phyloP scores from a whole-genome alignment of 2,888 invertebrate genomes.

The Pheosia gnoma region DNA sequence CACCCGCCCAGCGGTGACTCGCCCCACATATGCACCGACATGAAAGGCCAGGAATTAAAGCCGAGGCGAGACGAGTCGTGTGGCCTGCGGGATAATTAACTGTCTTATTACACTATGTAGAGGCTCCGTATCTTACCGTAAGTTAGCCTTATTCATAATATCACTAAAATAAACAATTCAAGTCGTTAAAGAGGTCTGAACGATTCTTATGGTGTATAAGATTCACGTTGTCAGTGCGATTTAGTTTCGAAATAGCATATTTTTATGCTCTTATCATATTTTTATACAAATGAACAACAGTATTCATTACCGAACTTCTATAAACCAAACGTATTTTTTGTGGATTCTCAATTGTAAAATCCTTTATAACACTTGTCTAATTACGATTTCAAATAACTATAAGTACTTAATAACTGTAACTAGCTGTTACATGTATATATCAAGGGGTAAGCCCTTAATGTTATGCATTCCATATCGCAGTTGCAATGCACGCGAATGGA shows the following conservation, averaged over 20 bases:
- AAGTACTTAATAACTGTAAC: no score
- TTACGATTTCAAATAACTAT: no score
- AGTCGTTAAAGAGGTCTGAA: no score
- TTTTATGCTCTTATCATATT: no score
- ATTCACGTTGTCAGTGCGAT: no score
- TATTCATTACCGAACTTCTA: no score
- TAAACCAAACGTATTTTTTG: no score
- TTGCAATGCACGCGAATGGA: conserved; percentile 6
- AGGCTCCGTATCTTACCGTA: conserved; percentile 35
- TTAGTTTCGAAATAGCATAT: no score
- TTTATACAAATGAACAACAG: no score
- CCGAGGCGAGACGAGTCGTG: conserved; percentile 96
- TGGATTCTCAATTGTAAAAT: no score
- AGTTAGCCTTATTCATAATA: conserved; percentile 42
- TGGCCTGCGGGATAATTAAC: conserved; percentile 80
- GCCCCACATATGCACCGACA: conserved; percentile 99
- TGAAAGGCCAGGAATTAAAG: conserved; percentile 99
- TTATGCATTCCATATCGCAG: not conserved
- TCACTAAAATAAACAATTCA: not conserved
- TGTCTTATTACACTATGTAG: conserved; percentile 49
- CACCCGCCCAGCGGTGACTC: conserved; percentile 97
- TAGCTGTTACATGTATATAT: conserved; percentile 1
- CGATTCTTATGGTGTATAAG: no score
- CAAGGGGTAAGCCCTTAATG: conserved; percentile 7
- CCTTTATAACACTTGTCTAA: no score